phyloP scores from a whole-genome alignment of 2,888 invertebrate genomes.

The Euproctis similis region DNA sequence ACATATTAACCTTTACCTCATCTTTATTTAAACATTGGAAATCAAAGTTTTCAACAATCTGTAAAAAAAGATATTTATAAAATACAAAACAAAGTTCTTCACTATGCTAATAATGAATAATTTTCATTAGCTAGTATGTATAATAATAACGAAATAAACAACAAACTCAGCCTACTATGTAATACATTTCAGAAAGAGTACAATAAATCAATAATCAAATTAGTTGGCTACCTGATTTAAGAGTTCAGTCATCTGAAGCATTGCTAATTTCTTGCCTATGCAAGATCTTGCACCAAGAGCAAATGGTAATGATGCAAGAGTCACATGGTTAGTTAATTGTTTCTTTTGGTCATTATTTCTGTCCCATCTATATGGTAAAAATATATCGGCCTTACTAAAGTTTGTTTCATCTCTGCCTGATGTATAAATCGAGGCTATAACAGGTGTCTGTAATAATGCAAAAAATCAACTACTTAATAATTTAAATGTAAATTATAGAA shows the following conservation, averaged over 20 bases:
- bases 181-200: no score
- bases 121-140: no score
- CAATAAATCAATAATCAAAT: slow-evolving; percentile 2
- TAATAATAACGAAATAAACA: no score
- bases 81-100: no score
- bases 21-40: slow-evolving; percentile 62
- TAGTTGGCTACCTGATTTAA: slow-evolving; percentile 74
- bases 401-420: slow-evolving; percentile 83
- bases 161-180: no score
- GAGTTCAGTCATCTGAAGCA: slow-evolving; percentile 82
- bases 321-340: slow-evolving; percentile 60
- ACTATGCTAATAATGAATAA: no score
- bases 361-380: slow-evolving; percentile 87
- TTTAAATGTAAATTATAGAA: no score
- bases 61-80: no score
- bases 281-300: slow-evolving; percentile 89
- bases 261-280: slow-evolving; percentile 87
- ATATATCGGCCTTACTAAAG: slow-evolving; percentile 80
- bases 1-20: slow-evolving; percentile 67
- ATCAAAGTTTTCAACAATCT: slow-evolving; percentile 73
- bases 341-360: slow-evolving; percentile 66
- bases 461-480: no score
- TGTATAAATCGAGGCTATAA: slow-evolving; percentile 90
- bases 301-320: slow-evolving; percentile 86
- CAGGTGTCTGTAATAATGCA: slow-evolving; percentile 78